Percentiles rank a stretch among this genome's conserved stretches.
Evolutionary conservation across 2,113 vertebrate species (phyloP).

Genomic region (Castor canadensis): DNA sequence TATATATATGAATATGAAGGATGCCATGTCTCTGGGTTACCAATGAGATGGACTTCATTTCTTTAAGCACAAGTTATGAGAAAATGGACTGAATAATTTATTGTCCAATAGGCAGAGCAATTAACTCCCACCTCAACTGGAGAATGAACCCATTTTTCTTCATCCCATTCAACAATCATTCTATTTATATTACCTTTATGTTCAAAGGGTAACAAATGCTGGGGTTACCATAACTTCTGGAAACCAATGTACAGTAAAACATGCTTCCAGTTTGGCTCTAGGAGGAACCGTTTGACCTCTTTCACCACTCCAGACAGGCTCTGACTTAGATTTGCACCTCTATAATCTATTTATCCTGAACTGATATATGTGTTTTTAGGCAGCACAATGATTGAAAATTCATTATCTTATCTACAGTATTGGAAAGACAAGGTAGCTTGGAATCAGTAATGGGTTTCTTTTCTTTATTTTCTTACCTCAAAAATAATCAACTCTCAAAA

Average conservation of each 20-base stretch:
- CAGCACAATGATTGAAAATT: background rate
- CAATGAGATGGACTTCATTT: slow-evolving; percentile 11
- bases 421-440: background rate
- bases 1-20: background rate
- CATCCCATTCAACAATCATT: background rate
- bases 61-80: slow-evolving; percentile 5
- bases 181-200: background rate
- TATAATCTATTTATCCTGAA: background rate
- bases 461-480: background rate
- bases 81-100: slow-evolving; percentile 26
- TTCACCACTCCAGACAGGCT: background rate
- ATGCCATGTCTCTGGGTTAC: background rate
- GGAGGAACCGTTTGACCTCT: background rate
- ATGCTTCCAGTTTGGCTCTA: fast-evolving
- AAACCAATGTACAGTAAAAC: background rate
- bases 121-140: background rate
- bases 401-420: background rate
- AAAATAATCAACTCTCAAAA: background rate
- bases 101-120: background rate
- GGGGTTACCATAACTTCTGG: background rate
- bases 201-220: background rate
- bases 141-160: slow-evolving; percentile 12
- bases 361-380: background rate
- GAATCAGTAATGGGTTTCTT: background rate
- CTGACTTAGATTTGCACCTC: background rate